Conservation (phyloP, 1,140 invertebrate species). For the Drosophila navojoa region DNA sequence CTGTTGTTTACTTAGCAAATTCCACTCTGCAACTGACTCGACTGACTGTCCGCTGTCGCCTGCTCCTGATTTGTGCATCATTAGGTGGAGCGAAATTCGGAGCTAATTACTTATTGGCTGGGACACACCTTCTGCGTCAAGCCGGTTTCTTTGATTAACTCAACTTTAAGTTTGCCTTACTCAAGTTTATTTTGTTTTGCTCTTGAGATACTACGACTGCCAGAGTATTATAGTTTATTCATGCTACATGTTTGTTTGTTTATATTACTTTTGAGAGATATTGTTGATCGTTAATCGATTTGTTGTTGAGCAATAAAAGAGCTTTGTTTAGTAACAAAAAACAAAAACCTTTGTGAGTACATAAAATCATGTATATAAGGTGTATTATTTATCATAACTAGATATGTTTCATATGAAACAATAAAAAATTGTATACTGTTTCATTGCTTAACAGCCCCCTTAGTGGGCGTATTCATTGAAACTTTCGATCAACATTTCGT, state of each 20-base stretch:
- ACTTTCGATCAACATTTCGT: no score
- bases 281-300: no score
- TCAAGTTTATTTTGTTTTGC: not conserved
- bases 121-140: constrained; percentile 21
- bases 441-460: no score
- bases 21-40: constrained; percentile 5
- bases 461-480: no score
- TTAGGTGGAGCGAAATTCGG: constrained; percentile 28
- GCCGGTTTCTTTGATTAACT: constrained; percentile 10
- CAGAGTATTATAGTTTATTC: not conserved
- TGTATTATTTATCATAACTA: no score
- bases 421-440: no score
- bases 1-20: constrained; percentile 37
- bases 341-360: no score
- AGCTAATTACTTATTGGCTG: constrained; percentile 51
- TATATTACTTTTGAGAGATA: not conserved
- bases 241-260: not conserved
- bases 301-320: no score
- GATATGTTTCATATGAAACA: no score
- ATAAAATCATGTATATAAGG: no score
- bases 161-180: not conserved
- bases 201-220: not conserved
- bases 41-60: constrained; percentile 5
- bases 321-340: no score
- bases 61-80: constrained; percentile 53